phyloP scores from a whole-genome alignment of 2,888 invertebrate species.

The Lacanobia wlatinum region DNA sequence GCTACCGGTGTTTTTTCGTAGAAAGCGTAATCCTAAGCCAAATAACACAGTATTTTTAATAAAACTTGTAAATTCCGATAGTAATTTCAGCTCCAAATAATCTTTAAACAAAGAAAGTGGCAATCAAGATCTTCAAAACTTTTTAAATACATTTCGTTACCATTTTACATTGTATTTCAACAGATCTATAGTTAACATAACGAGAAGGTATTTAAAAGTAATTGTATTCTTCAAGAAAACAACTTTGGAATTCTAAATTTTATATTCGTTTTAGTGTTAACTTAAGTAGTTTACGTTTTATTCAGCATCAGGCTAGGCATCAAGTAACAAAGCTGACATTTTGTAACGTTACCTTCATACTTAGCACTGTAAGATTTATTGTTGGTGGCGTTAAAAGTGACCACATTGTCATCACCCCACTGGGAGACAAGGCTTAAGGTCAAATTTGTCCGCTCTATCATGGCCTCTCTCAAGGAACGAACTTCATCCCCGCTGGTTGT shows the following conservation, averaged over 20 bases:
- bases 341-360: background rate
- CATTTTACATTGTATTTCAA: constrained; percentile 19
- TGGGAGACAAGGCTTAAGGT: too few species aligned
- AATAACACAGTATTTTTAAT: background rate
- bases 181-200: constrained; percentile 21
- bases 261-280: background rate
- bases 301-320: too few species aligned
- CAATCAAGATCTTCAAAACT: constrained; percentile 5
- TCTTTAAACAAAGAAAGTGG: constrained; percentile 2
- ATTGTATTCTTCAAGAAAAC: constrained; percentile 30
- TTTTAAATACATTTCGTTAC: background rate
- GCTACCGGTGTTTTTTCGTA: too few species aligned
- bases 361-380: too few species aligned
- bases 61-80: background rate
- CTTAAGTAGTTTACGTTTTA: background rate
- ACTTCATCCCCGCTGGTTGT: too few species aligned
- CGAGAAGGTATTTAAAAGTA: constrained; percentile 23
- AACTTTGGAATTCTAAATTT: background rate
- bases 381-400: too few species aligned
- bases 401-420: too few species aligned
- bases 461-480: too few species aligned
- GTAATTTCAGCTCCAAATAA: constrained; percentile 10
- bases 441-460: too few species aligned
- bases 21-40: too few species aligned
- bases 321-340: background rate